Base-by-base conservation (phyloP, 2,797 vertebrate genomes). In the Brotula barbata region DNA sequence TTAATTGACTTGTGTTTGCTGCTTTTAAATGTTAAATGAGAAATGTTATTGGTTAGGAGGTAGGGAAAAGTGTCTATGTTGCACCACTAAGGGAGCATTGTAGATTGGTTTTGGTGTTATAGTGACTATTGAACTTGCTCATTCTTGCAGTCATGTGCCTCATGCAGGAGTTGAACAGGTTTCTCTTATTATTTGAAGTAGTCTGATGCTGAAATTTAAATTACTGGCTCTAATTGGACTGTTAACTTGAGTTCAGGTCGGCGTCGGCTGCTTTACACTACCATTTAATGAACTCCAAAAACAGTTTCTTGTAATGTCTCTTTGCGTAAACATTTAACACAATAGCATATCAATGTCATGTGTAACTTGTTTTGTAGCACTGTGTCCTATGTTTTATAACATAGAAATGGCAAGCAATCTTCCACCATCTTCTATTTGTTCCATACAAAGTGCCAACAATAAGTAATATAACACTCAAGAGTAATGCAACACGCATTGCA, bases 231-330 rank as follows among this genome's bases (percentile, higher is more conserved):
- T n/a, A n/a, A n/a, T n/a, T n/a, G n/a, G n/a, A n/a, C n/a, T n/a
- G n/a, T n/a, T n/a, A n/a, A n/a, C n/a, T 5, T 39, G 37, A 15
- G 13, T 11, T 39, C 37, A 39, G 37, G 4, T 36, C 4, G 11
- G 34, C 10, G 50, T 66, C 14, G 3, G 34, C 23, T 34, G 57
- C 52, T 13, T 15, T 33, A 45, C 28, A 62, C 57, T 66, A 31
- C 75, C 70, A 55, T 72, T 82, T 76, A 56, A 37, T 80, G 82
- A 67, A 37, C 50, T n/a, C n/a, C n/a, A n/a, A n/a, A n/a, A n/a
- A n/a, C n/a, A n/a, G n/a, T n/a, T n/a, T n/a, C n/a, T n/a, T n/a
- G n/a, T n/a, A n/a, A n/a, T n/a, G n/a, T n/a, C n/a, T n/a, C n/a
- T n/a, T n/a, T n/a, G n/a, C n/a, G n/a, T n/a, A n/a, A n/a, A n/a